Conservation (phyloP, 2,888 invertebrate genomes). For the Chymomyza amoena region DNA sequence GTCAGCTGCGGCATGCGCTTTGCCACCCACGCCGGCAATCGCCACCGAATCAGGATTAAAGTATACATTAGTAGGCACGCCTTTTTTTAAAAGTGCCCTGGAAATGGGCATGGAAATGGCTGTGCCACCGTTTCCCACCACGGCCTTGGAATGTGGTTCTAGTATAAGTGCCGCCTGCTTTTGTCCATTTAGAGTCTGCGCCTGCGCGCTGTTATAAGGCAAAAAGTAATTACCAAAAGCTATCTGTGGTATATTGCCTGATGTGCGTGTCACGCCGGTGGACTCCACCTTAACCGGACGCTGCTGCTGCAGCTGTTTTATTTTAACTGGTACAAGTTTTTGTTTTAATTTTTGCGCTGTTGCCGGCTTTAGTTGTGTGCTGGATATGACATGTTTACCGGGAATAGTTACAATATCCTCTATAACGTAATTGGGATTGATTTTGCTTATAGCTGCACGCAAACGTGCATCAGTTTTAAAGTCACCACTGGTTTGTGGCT, state of each 20-base stretch:
- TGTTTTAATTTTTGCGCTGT: slow-evolving; percentile 12
- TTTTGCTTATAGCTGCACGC: slow-evolving; percentile 68
- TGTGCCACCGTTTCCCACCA: slow-evolving; percentile 83
- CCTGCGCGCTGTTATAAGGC: slow-evolving; percentile 63
- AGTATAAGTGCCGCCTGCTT: slow-evolving; percentile 80
- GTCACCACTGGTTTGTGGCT: slow-evolving; percentile 54
- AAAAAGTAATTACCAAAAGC: slow-evolving; percentile 75
- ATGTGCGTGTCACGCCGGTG: slow-evolving; percentile 73
- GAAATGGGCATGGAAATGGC: slow-evolving; percentile 86
- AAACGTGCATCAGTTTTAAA: slow-evolving; percentile 64
- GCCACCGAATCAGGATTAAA: slow-evolving; percentile 86
- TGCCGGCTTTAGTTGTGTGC: slow-evolving; percentile 3
- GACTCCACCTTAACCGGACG: slow-evolving; percentile 71
- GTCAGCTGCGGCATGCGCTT: slow-evolving; percentile 87
- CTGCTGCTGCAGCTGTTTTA: slow-evolving; percentile 11
- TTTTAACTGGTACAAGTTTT: slow-evolving; percentile 28
- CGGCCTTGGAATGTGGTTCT: slow-evolving; percentile 84
- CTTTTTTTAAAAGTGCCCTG: slow-evolving; percentile 82
- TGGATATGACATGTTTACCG: slow-evolving; percentile 64
- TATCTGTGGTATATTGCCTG: slow-evolving; percentile 71
- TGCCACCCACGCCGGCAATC: slow-evolving; percentile 86
- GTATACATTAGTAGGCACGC: slow-evolving; percentile 82
- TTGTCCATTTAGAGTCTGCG: slow-evolving; percentile 41
- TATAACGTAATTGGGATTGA: slow-evolving; percentile 74
- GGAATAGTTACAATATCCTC: slow-evolving; percentile 74